Evolutionary conservation across 2,113 vertebrate genomes (phyloP).

Genomic region (Lepidothrix coronata): DNA sequence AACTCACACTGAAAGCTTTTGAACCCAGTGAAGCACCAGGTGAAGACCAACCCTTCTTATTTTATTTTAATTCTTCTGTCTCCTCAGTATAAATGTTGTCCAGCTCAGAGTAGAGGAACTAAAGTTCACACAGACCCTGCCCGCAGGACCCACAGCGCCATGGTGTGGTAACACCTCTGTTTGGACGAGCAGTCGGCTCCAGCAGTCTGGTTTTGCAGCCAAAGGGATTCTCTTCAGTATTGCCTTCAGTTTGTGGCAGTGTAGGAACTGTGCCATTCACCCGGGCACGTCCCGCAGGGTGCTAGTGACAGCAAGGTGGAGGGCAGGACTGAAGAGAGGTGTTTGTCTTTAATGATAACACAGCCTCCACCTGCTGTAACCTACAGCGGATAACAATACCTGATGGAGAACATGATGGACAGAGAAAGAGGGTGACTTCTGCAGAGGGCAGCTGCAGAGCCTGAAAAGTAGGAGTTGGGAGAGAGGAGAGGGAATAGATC

Average conservation of each 20-base stretch:
- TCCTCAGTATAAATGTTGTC: neutral
- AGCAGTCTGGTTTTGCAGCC: neutral
- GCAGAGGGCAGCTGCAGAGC: neutral
- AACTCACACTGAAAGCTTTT: neutral
- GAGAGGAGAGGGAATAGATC: neutral
- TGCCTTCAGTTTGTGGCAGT: neutral
- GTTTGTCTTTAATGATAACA: neutral
- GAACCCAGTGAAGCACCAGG: neutral
- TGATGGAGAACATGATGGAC: neutral
- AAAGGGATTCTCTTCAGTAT: neutral
- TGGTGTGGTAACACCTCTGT: neutral
- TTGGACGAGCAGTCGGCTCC: neutral
- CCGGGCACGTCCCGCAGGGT: neutral
- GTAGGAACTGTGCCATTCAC: neutral
- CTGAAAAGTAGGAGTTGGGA: neutral
- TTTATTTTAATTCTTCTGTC: neutral
- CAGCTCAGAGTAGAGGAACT: fast-evolving
- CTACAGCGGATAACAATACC: neutral
- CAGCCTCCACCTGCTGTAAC: neutral
- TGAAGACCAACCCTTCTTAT: neutral
- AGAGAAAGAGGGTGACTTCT: neutral
- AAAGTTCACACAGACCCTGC: neutral
- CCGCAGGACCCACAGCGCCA: neutral
- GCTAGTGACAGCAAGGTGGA: neutral
- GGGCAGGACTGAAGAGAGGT: neutral